phyloP scores from a whole-genome alignment of 1,140 invertebrate species.

The Plectrocnemia conspersa region DNA sequence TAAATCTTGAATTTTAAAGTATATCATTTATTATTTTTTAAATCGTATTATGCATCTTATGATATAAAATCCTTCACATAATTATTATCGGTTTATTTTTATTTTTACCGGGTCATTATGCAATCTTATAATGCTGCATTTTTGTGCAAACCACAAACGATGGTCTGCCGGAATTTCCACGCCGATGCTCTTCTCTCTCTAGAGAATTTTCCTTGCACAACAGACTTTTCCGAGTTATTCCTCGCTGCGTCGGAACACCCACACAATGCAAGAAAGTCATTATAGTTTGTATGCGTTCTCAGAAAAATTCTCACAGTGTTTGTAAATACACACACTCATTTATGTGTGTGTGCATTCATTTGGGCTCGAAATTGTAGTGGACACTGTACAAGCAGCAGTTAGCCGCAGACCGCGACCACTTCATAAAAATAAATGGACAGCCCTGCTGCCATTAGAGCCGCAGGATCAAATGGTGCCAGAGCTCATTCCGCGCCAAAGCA shows the following conservation, averaged over 20 bases:
- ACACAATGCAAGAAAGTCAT: neutral
- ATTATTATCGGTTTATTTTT: too few relatives aligned
- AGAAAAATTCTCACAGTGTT: neutral
- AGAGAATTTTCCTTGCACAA: too few relatives aligned
- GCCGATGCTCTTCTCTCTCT: neutral
- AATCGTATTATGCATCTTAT: too few relatives aligned
- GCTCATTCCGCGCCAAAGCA: neutral
- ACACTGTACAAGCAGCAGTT: constrained; percentile 14
- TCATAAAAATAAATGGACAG: constrained; percentile 28
- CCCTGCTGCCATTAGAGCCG: constrained; percentile 14
- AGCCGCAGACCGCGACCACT: constrained; percentile 23
- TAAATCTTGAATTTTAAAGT: too few relatives aligned
- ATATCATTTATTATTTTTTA: too few relatives aligned
- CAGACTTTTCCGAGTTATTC: too few relatives aligned
- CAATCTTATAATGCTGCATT: too few relatives aligned
- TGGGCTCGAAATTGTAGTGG: constrained; percentile 8
- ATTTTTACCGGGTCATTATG: too few relatives aligned
- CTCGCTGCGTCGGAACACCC: too few relatives aligned
- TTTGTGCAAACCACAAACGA: too few relatives aligned
- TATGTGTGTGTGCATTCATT: constrained; percentile 5
- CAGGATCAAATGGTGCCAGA: constrained; percentile 18
- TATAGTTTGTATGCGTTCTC: neutral
- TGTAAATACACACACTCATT: neutral
- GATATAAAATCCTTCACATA: too few relatives aligned
- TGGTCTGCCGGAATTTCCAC: constrained; percentile 9